Evolutionary conservation across 2,888 invertebrate genomes (phyloP).

Genomic region (Sepioteuthis lessoniana): DNA sequence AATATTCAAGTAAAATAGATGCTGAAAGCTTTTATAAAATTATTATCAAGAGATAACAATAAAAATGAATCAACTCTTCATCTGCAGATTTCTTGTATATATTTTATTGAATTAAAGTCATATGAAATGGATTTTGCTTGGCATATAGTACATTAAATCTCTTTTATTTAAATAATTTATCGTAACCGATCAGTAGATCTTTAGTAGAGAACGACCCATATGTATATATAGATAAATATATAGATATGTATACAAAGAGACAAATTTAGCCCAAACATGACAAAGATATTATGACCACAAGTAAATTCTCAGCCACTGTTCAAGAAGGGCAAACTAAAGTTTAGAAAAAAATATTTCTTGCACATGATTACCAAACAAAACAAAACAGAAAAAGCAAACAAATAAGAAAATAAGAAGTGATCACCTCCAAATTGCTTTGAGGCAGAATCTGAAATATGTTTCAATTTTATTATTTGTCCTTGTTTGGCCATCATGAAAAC

Average conservation of each 20-base stretch:
- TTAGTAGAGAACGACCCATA: conserved; percentile 33
- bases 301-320: background rate
- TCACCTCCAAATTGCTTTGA: background rate
- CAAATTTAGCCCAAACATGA: conserved; percentile 33
- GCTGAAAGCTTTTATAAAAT: background rate
- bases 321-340: background rate
- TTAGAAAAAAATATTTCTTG: background rate
- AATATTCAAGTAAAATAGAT: background rate
- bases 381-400: background rate
- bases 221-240: conserved; percentile 21
- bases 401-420: background rate
- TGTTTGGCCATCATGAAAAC: conserved; percentile 10
- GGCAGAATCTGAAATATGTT: background rate
- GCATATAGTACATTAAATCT: background rate
- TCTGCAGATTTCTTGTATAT: background rate
- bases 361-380: conserved; percentile 20
- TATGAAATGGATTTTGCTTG: background rate
- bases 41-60: background rate
- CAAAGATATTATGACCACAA: conserved; percentile 33
- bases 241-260: conserved; percentile 33
- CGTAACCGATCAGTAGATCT: background rate
- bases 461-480: background rate
- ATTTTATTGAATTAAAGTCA: background rate
- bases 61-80: background rate
- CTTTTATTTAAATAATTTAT: background rate